Evolutionary conservation across 2,113 vertebrate genomes (phyloP), one percentile per base, ranked within the genome.

Genomic region (Felis chaus): DNA sequence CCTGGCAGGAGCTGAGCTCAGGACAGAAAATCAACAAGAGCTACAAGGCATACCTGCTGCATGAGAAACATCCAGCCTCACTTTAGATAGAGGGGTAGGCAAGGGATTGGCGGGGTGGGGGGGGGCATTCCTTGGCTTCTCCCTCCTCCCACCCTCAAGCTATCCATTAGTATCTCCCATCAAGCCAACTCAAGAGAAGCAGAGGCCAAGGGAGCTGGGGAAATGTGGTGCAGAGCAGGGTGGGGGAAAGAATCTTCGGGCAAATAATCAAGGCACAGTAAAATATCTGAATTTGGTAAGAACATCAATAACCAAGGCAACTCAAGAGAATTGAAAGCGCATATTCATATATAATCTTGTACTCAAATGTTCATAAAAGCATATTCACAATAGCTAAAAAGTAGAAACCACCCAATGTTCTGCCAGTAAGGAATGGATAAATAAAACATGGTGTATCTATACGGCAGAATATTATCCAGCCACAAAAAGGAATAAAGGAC

Each of bases 291-390:
- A 50, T 19, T 50, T 63, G 13, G 25, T 68, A 79, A 88, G 45
- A 88, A 31, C 19, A 61, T 25, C 16, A 91, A 69, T 50, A 80
- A 55, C 16, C 74, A 90, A 92, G 10, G 7, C 13, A 71, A 96
- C 16, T 29, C 31, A 94, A 87, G 25, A 92, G 15, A 65, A 95
- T 3, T 89, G 25, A 84, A 74, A 89, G 45, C 3, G 55, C 8
- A 18, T 80, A 1, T 63, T 66, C 21, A 86, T 21, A 74, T 7
- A 73, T 92, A 84, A 80, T 31, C 0, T 4, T 31, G 8, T 33
- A 50, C 2, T 71, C 8, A 86, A 61, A 87, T 19, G 39, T n/a
- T 78, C 31, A 79, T 16, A 81, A n/a, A 29, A 90, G 27, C n/a
- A 48, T n/a, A 86, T 45, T 82, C 12, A 82, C 23, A 93, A 57